Evolutionary conservation across 2,888 invertebrate species (phyloP), one percentile per base, ranked within the genome.

Genomic region (Temnothorax unifasciatus): DNA sequence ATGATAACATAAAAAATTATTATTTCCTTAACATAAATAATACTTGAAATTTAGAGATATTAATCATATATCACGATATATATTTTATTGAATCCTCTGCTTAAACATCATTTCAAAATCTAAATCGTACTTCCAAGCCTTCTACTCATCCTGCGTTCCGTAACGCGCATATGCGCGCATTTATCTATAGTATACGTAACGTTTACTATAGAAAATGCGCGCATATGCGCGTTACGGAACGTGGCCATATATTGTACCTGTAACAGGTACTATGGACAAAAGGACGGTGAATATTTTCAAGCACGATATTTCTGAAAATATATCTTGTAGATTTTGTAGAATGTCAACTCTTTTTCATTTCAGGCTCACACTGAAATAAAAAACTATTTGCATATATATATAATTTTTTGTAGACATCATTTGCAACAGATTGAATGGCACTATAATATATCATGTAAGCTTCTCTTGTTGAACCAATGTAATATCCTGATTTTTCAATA

Each of bases 241-340:
- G 21, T 21, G 21, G 21, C 21, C 21, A 84, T 68, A 84, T 68
- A 82, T 88, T 89, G 82, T 85, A 86, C 76, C 85, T 85, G 38
- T 50, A 47, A 71, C 82, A 88, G 84, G 82, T 90, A 89, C 84
- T 77, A 71, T 59, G 59, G 74, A 82, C 57, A 84, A 83, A 84
- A 89, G 82, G 83, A 84, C 76, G 81, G 74, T 87, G 76, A 85
- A 87, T 84, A 86, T 75, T 77, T 86, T 82, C 38, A 83, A 86
- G 76, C 71, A 79, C 61, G 47, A 68, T 82, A 83, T 52, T 68
- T 76, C 66, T 54, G 38, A 86, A 89, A 85, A 81, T 88, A 89
- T 69, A 89, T 79, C 57, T 79, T 57, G 47, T 41, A 61, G 21
- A 82, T 57, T 25, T 25, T 2, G 47, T 41, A 61, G 21, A 82